Base-by-base conservation (phyloP, 1,140 invertebrate species). In the Harlomillsia oculata region DNA sequence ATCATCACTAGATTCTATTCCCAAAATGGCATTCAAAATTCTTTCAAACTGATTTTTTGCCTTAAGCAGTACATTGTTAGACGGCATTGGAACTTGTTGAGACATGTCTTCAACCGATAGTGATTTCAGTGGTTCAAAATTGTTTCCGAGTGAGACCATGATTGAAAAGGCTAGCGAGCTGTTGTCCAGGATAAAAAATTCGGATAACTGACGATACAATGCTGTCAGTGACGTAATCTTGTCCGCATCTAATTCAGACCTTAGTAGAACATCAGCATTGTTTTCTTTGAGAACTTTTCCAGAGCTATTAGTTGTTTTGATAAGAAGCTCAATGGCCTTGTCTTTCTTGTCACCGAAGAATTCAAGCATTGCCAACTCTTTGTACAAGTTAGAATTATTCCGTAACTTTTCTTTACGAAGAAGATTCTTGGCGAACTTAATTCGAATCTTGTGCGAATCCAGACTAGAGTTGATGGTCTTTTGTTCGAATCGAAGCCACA, bases 301-400 rank as follows among this genome's bases (percentile, higher is more conserved):
- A 21, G 30, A 25, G 0, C 53, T 56, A 40, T 62, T 60, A 16
- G 57, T 48, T 6, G 63, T 62, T 52, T 62, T 65, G 5, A 58
- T 14, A 5, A 65, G 48, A 29, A 62, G 32, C 14, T 46, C 44
- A 36, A 49, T 58, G 18, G 57, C 49, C 34, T 62, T 62, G 8
- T 44, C 39, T 20, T 36, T 56, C 20, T 53, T 56, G 40, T 50
- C 57, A 18, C 52, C 50, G 53, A 62, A 65, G 30, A 59, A 62
- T 44, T 65, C 64, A 25, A 65, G 32, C 45, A 65, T 30, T 6
- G 60, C 60, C n/a, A 65, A 34, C 56, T 65, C 64, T 11, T 50
- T 28, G 32, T 63, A 65, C 3, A 56, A 48, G n/a, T 34, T 40
- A 18, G 37, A 28, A 5, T 49, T 41, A 34, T 53, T 56, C 18